These are phyloP conservation scores for Orchestes rusci DNA, from an alignment of 2,888 invertebrate species.

Conservation along the genomic window DNA sequence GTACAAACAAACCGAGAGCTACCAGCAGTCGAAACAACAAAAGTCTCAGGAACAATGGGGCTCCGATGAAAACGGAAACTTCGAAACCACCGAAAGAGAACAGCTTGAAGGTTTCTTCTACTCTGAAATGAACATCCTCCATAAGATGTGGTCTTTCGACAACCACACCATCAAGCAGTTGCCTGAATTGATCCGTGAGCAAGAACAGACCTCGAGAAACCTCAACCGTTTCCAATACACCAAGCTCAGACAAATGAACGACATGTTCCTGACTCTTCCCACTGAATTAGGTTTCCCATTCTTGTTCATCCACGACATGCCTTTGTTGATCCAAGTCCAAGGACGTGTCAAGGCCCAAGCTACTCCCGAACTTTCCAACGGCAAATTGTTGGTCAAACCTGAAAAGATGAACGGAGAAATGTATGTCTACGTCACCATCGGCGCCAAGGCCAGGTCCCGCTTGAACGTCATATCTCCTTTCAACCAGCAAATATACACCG, in stretches of 20 bases:
- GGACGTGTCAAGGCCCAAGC: slow-evolving; percentile 46
- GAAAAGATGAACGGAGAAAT: slow-evolving; percentile 43
- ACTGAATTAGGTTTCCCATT: slow-evolving; percentile 64
- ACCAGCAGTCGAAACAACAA: slow-evolving; percentile 21
- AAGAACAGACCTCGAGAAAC: slow-evolving; percentile 42
- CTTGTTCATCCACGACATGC: slow-evolving; percentile 54
- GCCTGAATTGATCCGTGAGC: slow-evolving; percentile 42
- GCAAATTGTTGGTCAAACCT: slow-evolving; percentile 35
- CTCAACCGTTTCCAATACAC: slow-evolving; percentile 53
- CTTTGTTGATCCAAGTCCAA: slow-evolving; percentile 49
- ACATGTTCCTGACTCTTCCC: slow-evolving; percentile 59
- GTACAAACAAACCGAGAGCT: slow-evolving; percentile 33
- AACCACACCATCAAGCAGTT: slow-evolving; percentile 49
- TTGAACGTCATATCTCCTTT: slow-evolving; percentile 59
- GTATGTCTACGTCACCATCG: slow-evolving; percentile 49
- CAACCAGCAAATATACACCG: slow-evolving; percentile 50
- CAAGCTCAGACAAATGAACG: slow-evolving; percentile 51
- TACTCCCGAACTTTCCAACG: slow-evolving; percentile 37
- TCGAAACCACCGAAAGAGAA: slow-evolving; percentile 47
- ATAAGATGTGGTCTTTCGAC: slow-evolving; percentile 49
- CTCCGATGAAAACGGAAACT: slow-evolving; percentile 47
- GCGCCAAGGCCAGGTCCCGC: slow-evolving; percentile 52
- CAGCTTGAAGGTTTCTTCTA: slow-evolving; percentile 53
- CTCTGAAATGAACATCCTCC: slow-evolving; percentile 43
- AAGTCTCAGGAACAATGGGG: neutral